These are phyloP conservation scores for Xestoiulus laeticollis DNA, from an alignment of 2,888 invertebrate species.

Conservation along the genomic window DNA sequence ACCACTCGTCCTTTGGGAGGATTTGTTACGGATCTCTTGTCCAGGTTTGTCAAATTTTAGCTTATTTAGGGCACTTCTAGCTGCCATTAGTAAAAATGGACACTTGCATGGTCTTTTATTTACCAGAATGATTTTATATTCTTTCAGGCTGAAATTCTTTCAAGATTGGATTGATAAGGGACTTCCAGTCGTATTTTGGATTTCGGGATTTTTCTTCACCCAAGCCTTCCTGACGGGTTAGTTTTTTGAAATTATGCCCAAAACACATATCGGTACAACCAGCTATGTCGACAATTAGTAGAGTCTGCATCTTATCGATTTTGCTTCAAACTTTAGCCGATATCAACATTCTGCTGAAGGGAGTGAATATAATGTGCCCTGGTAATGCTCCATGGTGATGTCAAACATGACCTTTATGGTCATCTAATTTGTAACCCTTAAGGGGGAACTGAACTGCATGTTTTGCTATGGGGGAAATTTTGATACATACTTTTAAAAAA, in stretches of 20 bases:
- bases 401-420: no score
- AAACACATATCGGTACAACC: neutral
- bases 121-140: constrained; percentile 58
- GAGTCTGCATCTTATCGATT: no score
- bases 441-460: no score
- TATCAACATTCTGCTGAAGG: no score
- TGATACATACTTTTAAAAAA: no score
- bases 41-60: constrained; percentile 60
- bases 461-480: no score
- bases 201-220: constrained; percentile 67
- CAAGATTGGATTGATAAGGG: constrained; percentile 65
- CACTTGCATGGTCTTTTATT: constrained; percentile 53
- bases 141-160: constrained; percentile 59
- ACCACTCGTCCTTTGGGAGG: constrained; percentile 65
- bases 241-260: constrained; percentile 59
- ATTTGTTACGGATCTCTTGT: constrained; percentile 65
- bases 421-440: no score
- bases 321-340: no score
- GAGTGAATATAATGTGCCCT: no score
- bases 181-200: constrained; percentile 65
- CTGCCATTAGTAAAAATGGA: neutral
- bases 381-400: no score
- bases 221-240: constrained; percentile 64
- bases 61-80: neutral
- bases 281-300: no score